Percentiles rank a stretch among this genome's conserved stretches.
These are phyloP conservation scores for Papilio polyxenes DNA, from an alignment of 1,140 invertebrate species.

Conservation along the genomic window DNA sequence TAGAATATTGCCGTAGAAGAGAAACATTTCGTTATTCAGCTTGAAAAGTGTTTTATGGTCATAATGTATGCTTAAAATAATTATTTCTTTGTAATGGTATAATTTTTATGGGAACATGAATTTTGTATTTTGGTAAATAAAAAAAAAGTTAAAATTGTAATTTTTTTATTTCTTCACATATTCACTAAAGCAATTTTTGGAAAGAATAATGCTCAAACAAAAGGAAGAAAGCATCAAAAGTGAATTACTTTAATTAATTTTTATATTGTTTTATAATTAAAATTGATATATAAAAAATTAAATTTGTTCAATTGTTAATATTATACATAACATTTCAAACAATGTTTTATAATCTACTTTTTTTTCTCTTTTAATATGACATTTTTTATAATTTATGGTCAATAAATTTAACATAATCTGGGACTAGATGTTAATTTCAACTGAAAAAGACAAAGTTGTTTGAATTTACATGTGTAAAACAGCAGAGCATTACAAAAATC, in stretches of 20 bases:
- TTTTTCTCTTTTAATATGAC: not conserved
- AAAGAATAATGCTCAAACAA: not conserved
- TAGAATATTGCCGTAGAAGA: too few species aligned
- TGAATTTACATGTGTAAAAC: not conserved
- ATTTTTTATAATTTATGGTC: too few species aligned
- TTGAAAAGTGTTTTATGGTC: too few species aligned
- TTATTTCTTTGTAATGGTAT: not conserved
- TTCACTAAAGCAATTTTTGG: not conserved
- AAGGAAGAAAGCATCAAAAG: not conserved
- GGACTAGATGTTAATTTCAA: not conserved
- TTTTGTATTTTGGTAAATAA: constrained; percentile 34
- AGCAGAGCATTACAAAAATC: not conserved
- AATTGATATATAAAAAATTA: not conserved
- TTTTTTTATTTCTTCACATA: constrained; percentile 29
- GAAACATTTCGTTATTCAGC: too few species aligned
- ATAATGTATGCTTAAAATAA: not conserved
- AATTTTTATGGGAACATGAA: constrained; percentile 14
- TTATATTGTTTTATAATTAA: not conserved
- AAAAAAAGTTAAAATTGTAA: constrained; percentile 16
- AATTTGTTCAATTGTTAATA: not conserved
- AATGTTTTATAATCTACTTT: not conserved
- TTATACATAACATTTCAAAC: not conserved
- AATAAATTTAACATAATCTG: not conserved
- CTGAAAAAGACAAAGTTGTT: not conserved
- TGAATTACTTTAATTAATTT: not conserved